Conservation (phyloP, 2,888 invertebrate genomes). For the Nephrotoma guestfalica region DNA sequence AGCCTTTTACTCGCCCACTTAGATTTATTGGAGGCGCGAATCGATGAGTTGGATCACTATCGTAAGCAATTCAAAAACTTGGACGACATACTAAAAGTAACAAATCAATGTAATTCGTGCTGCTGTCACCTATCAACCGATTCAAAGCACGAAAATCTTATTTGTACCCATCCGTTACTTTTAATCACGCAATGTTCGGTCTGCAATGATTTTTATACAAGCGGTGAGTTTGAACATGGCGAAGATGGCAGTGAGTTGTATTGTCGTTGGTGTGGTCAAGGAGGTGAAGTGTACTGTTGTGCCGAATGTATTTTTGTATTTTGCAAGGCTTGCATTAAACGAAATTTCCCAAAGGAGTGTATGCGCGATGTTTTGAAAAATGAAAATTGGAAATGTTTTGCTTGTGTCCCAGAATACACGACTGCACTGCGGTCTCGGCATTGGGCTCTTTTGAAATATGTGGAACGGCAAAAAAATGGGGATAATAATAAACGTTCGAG, state of each 20-base stretch:
- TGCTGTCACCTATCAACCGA: conserved; percentile 60
- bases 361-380: conserved; percentile 57
- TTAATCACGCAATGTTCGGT: conserved; percentile 54
- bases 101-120: conserved; percentile 56
- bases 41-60: background rate
- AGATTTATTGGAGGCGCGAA: background rate
- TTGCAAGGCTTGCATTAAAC: conserved; percentile 62
- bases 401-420: conserved; percentile 50
- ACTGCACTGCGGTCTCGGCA: conserved; percentile 50
- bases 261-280: conserved; percentile 74
- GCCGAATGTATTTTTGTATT: conserved; percentile 59
- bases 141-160: conserved; percentile 42
- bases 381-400: conserved; percentile 70
- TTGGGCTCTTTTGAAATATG: conserved; percentile 55
- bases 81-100: conserved; percentile 38
- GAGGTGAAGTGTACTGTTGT: conserved; percentile 64
- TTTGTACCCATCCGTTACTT: conserved; percentile 58
- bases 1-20: background rate
- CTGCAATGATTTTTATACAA: conserved; percentile 64
- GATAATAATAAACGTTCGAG: background rate
- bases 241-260: conserved; percentile 72
- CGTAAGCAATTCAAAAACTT: conserved; percentile 32
- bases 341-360: conserved; percentile 50
- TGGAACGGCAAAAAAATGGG: conserved; percentile 38
- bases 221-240: conserved; percentile 68